Conservation (phyloP, 1,140 invertebrate species). For the Antheraea pernyi region DNA sequence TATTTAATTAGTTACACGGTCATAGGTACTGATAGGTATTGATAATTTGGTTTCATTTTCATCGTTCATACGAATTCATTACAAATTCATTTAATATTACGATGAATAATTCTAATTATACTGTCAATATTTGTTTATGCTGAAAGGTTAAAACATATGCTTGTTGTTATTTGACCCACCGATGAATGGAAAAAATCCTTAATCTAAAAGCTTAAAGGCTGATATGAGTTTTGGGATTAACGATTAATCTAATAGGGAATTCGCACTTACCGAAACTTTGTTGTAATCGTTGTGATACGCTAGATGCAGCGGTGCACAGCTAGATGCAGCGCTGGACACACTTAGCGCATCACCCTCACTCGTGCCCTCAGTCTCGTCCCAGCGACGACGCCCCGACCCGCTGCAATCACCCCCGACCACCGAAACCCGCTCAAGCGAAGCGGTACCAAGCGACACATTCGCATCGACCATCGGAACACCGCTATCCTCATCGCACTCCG, state of each 20-base stretch:
- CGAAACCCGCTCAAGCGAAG: slow-evolving; percentile 72
- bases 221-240: not conserved
- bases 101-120: too few species aligned
- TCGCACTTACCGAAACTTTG: slow-evolving; percentile 68
- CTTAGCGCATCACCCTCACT: slow-evolving; percentile 70
- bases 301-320: slow-evolving; percentile 62
- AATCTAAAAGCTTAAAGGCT: too few species aligned
- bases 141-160: too few species aligned
- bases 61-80: too few species aligned
- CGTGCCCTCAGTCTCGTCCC: slow-evolving; percentile 66
- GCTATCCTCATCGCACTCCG: slow-evolving; percentile 53
- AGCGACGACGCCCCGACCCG: slow-evolving; percentile 71
- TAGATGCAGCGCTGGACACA: slow-evolving; percentile 67
- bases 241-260: not conserved
- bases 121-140: too few species aligned
- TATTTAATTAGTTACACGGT: too few species aligned
- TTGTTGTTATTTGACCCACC: too few species aligned
- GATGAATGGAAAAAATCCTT: too few species aligned
- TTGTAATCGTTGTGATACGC: slow-evolving; percentile 66
- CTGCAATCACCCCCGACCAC: slow-evolving; percentile 70
- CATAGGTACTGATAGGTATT: too few species aligned
- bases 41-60: too few species aligned
- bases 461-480: slow-evolving; percentile 57
- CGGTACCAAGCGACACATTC: slow-evolving; percentile 63
- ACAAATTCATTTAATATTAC: too few species aligned